Evolutionary conservation across 2,888 invertebrate genomes (phyloP), one percentile per base, ranked within the genome.

Genomic region (Diaprepes abbreviatus): DNA sequence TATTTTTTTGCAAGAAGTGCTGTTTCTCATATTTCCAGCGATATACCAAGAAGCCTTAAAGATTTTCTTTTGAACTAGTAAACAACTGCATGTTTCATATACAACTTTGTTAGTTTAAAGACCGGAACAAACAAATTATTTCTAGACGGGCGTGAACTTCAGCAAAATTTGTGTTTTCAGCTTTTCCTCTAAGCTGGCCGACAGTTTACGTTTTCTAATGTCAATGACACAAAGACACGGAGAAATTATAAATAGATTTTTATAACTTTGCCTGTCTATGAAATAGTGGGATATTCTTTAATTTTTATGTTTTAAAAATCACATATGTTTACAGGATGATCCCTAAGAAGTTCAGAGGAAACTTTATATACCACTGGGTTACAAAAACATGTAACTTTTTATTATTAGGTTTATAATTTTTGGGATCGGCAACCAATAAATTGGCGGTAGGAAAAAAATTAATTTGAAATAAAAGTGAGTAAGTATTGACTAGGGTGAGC

Each of bases 141-240:
- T 64, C 63, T 40, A 69, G 69, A 64, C 63, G 31, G 64, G 48
- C 64, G 58, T 64, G 52, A 57, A 58, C 50, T 69, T 63, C 63
- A 33, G 55, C 69, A 64, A 69, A 69, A 64, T 64, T 64, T 64
- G 58, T 69, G 58, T 69, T 55, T 50, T 50, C 19, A 57, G 57
- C 31, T 58, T 55, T 64, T 64, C 64, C 33, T 48, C 17, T 40
- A 38, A 40, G 14, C 43, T 24, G 60, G 24, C 54, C 57, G 43
- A 14, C 36, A 55, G 55, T 67, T 67, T 67, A 67, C 64, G 50
- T 60, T 50, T 58, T 50, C 59, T 60, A 64, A 67, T 71, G 71
- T 71, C 71, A 71, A 71, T 64, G 71, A 71, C 71, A 71, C 71
- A 71, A 67, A 71, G 60, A 60, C 35, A 48, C 28, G 14, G 28